These are phyloP conservation scores for Psettodes erumei DNA, from an alignment of 2,113 vertebrate genomes.

Conservation along the genomic window DNA sequence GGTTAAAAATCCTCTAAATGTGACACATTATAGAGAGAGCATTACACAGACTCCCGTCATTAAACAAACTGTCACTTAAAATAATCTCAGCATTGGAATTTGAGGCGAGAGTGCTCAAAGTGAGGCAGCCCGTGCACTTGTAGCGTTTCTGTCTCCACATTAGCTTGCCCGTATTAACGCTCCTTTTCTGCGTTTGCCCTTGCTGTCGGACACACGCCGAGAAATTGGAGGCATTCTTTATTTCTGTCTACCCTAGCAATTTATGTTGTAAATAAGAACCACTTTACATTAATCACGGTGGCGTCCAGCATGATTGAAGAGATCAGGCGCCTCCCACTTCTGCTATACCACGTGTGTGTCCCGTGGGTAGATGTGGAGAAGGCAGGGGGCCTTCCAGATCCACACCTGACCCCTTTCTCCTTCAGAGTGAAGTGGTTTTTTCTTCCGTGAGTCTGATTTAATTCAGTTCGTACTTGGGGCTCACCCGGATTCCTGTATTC, in stretches of 20 bases:
- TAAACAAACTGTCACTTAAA: conserved; percentile 59
- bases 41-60: conserved; percentile 36
- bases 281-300: conserved; percentile 59
- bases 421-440: conserved; percentile 61
- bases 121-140: conserved; percentile 30
- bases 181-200: conserved; percentile 44
- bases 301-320: conserved; percentile 55
- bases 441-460: conserved; percentile 48
- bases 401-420: conserved; percentile 53
- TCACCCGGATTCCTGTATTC: conserved; percentile 28
- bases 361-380: conserved; percentile 5
- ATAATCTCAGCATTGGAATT: conserved; percentile 42
- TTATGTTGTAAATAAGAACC: conserved; percentile 55
- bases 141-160: conserved; percentile 13
- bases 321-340: conserved; percentile 45
- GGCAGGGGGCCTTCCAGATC: conserved; percentile 11
- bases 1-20: conserved; percentile 56
- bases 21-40: conserved; percentile 45
- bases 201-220: conserved; percentile 28
- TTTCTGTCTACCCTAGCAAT: conserved; percentile 36
- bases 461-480: conserved; percentile 56
- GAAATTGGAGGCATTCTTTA: conserved; percentile 24
- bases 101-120: conserved; percentile 30
- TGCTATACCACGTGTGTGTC: conserved; percentile 12
- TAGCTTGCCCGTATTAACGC: conserved; percentile 11